Conservation (phyloP, 2,888 invertebrate genomes). For the Aplocera efformata region DNA sequence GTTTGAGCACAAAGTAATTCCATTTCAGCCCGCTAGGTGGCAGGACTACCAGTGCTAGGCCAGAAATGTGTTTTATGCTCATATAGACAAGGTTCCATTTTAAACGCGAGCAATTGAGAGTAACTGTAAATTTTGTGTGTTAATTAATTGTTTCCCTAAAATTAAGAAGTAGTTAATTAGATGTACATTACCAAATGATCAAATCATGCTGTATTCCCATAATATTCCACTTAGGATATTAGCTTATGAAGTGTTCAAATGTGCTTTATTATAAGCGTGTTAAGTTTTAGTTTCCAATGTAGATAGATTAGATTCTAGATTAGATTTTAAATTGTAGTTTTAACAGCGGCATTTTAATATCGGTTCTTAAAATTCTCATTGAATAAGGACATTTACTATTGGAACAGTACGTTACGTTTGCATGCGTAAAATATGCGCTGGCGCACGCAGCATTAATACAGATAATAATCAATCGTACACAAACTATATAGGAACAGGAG, state of each 20-base stretch:
- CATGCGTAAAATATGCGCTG: too few relatives aligned
- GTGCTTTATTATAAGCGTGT: constrained; percentile 2
- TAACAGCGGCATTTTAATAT: too few relatives aligned
- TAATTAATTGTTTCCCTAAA: neutral
- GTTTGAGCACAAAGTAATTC: too few relatives aligned
- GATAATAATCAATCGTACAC: too few relatives aligned
- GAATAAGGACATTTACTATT: too few relatives aligned
- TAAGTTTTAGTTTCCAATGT: constrained; percentile 6
- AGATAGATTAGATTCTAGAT: constrained; percentile 4
- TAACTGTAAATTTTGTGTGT: constrained; percentile 3
- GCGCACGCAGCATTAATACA: too few relatives aligned
- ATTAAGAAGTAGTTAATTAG: too few relatives aligned
- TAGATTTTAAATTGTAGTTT: neutral
- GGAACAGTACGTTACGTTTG: too few relatives aligned
- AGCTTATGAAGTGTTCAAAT: neutral
- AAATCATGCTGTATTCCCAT: neutral
- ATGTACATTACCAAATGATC: constrained; percentile 8
- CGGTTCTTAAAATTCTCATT: too few relatives aligned
- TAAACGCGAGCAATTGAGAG: too few relatives aligned
- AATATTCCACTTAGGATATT: neutral
- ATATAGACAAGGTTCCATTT: too few relatives aligned
- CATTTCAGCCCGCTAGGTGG: neutral
- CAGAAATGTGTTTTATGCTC: constrained; percentile 8
- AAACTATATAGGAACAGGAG: too few relatives aligned
- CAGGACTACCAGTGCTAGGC: constrained; percentile 49